Conservation (phyloP, 2,888 invertebrate genomes). For the Mayetiola destructor region DNA sequence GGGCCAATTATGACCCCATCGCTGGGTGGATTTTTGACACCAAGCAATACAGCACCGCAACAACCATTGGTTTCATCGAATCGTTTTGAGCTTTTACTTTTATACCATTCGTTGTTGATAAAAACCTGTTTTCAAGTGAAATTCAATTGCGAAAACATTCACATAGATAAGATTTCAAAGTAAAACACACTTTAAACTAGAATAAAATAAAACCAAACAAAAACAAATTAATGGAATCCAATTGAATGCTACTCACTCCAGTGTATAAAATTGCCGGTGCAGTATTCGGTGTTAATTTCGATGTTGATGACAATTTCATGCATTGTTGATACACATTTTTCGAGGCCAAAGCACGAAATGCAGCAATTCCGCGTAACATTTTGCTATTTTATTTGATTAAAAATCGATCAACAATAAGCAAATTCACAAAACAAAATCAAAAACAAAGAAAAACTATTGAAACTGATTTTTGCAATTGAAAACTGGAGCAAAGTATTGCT, state of each 20-base stretch:
- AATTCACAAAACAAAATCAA: too few relatives aligned
- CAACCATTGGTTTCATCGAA: slow-evolving; percentile 19
- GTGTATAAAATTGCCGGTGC: slow-evolving; percentile 63
- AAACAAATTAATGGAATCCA: not conserved
- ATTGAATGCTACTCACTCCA: slow-evolving; percentile 46
- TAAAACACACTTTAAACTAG: not conserved
- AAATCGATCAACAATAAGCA: too few relatives aligned
- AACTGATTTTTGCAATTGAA: too few relatives aligned
- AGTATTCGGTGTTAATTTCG: slow-evolving; percentile 38
- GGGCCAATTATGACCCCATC: slow-evolving; percentile 57
- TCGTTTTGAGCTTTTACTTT: slow-evolving; percentile 53
- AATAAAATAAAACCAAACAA: not conserved
- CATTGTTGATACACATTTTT: slow-evolving; percentile 3
- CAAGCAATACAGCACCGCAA: slow-evolving; percentile 32
- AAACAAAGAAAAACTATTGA: too few relatives aligned
- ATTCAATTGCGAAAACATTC: too few relatives aligned
- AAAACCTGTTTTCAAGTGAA: too few relatives aligned
- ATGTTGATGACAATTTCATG: not conserved
- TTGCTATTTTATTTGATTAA: not conserved
- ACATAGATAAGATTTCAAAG: slow-evolving; percentile 18
- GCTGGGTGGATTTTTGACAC: slow-evolving; percentile 60
- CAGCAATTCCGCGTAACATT: not conserved
- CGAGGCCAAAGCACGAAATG: not conserved
- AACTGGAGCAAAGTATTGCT: too few relatives aligned
- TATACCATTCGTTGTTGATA: slow-evolving; percentile 93